Evolutionary conservation across 2,797 vertebrate genomes (phyloP).

Genomic region (Clangula hyemalis): DNA sequence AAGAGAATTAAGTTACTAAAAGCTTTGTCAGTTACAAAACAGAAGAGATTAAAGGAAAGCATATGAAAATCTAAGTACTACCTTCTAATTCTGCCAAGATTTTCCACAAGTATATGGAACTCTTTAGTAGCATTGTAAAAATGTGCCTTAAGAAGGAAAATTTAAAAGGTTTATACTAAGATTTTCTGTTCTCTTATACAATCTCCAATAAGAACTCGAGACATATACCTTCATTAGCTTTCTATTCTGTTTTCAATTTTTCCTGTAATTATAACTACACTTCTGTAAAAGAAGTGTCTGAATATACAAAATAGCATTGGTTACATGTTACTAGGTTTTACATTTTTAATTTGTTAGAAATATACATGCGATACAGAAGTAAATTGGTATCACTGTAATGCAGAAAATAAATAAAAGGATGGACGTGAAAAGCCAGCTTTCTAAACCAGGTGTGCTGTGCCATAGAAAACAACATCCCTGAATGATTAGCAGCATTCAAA

Average conservation of each 20-base stretch:
- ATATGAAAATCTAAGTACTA: not conserved
- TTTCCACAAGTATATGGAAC: not conserved
- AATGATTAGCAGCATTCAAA: not conserved
- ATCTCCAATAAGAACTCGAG: not conserved
- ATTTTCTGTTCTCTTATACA: not conserved
- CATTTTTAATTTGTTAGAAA: not conserved
- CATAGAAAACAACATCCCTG: not conserved
- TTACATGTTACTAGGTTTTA: accelerated
- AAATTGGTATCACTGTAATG: not conserved
- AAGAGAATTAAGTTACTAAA: not conserved
- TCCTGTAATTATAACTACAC: not conserved
- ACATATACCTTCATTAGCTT: not conserved
- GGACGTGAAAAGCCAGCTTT: not conserved
- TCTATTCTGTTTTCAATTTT: not conserved
- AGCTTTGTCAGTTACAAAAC: not conserved
- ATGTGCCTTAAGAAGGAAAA: not conserved
- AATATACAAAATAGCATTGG: not conserved
- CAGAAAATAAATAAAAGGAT: not conserved
- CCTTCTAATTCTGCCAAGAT: not conserved
- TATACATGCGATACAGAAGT: not conserved
- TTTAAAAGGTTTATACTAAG: not conserved
- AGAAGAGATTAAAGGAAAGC: not conserved
- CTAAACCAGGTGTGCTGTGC: not conserved
- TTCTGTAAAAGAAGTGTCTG: not conserved
- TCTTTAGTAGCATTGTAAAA: not conserved